Conservation (phyloP, 2,113 vertebrate species). For the Hiodon alosoides region DNA sequence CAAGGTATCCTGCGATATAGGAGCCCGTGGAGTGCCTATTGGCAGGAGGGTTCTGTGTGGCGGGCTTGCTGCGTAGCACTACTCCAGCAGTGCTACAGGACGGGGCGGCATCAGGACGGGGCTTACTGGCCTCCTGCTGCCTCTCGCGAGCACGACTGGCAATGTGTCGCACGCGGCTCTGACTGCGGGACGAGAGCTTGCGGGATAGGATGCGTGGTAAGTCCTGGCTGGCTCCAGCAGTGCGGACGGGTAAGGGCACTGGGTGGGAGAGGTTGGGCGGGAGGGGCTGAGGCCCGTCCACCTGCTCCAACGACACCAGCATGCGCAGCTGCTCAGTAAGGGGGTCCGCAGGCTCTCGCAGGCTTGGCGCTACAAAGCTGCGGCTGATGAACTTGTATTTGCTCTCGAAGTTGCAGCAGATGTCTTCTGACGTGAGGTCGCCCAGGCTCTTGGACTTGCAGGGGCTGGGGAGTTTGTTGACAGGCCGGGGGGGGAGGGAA, state of each 20-base stretch:
- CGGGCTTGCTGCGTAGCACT: constrained; percentile 70
- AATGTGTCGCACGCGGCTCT: constrained; percentile 91
- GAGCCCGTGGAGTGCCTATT: constrained; percentile 93
- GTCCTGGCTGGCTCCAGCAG: constrained; percentile 51
- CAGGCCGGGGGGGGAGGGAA: constrained; percentile 13
- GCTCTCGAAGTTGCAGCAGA: constrained; percentile 92
- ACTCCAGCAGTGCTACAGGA: constrained; percentile 52
- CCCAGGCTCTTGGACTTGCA: constrained; percentile 95
- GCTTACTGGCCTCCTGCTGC: constrained; percentile 82
- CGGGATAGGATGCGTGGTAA: constrained; percentile 73
- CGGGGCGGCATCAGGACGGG: constrained; percentile 36
- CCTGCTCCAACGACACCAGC: constrained; percentile 79
- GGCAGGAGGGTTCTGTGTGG: constrained; percentile 44
- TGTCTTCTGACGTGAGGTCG: constrained; percentile 94
- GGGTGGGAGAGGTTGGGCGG: constrained; percentile 12
- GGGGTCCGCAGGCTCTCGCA: constrained; percentile 69
- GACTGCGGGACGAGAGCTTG: constrained; percentile 87
- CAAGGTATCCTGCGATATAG: constrained; percentile 81
- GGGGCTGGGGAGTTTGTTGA: constrained; percentile 57
- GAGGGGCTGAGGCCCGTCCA: constrained; percentile 49
- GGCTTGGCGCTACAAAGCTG: constrained; percentile 76
- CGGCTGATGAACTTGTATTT: constrained; percentile 92
- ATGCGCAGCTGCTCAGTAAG: constrained; percentile 83
- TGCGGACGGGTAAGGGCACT: background rate
- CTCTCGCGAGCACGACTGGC: constrained; percentile 86